Percentiles rank a stretch among this genome's conserved stretches.
Evolutionary conservation across 37 sponge, comb jelly and placozoan species (phyloP).

Genomic region (Hormiphora californensis): DNA sequence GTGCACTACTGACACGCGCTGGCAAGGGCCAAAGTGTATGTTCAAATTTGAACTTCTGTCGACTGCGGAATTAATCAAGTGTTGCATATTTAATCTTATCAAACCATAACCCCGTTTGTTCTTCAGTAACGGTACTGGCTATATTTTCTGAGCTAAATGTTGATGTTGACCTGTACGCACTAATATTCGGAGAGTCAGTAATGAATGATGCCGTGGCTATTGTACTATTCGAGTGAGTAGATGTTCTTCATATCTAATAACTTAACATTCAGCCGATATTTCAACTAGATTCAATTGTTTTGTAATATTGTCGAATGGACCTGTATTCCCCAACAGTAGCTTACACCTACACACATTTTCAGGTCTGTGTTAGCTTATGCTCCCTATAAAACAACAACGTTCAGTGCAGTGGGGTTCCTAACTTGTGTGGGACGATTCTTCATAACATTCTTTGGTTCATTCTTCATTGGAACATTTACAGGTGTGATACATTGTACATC

Average conservation of each 20-base stretch:
- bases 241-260: background rate
- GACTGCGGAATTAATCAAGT: too few relatives aligned
- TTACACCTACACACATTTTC: too few relatives aligned
- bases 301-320: too few relatives aligned
- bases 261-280: background rate
- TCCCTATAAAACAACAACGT: background rate
- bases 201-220: conserved; percentile 99
- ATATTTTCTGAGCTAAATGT: conserved; percentile 93
- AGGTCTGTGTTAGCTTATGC: conserved; percentile 36
- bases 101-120: too few relatives aligned
- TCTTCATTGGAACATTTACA: conserved; percentile 70
- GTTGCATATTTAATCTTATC: too few relatives aligned
- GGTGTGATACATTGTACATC: too few relatives aligned
- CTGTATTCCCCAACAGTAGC: too few relatives aligned
- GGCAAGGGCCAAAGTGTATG: too few relatives aligned
- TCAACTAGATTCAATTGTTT: too few relatives aligned
- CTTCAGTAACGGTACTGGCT: conserved; percentile 88
- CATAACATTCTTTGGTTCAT: conserved; percentile 85
- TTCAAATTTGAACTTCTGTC: too few relatives aligned
- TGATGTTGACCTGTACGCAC: conserved; percentile 84
- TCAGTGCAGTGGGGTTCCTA: conserved; percentile 33
- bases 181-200: conserved; percentile 98
- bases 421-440: conserved; percentile 65
- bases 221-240: conserved; percentile 66
- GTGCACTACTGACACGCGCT: too few relatives aligned